Percentiles rank a stretch among this genome's conserved stretches.
Evolutionary conservation across 2,113 vertebrate species (phyloP).

Genomic region (Pelusios castaneus): DNA sequence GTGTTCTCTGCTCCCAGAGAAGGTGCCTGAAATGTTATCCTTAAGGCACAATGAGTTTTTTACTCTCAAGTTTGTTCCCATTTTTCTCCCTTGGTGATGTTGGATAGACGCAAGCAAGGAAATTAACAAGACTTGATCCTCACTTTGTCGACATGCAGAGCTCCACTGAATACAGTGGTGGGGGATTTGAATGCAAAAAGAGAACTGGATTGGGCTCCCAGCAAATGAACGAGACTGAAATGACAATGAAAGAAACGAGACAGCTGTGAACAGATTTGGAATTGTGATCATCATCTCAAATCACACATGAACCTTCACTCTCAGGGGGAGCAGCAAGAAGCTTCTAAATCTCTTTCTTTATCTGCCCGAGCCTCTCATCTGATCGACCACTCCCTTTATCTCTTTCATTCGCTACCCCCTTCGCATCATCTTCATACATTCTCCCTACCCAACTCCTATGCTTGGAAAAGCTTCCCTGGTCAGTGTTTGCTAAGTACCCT

Average conservation of each 20-base stretch:
- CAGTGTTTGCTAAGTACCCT: neutral
- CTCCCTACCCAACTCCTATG: neutral
- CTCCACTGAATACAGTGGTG: fast-evolving
- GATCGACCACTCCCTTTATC: neutral
- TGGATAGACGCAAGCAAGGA: neutral
- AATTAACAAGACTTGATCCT: neutral
- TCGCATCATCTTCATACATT: neutral
- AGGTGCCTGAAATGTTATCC: neutral
- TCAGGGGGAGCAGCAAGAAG: neutral
- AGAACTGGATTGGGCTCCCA: neutral
- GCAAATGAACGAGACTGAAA: neutral
- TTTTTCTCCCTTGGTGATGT: neutral
- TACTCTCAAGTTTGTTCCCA: neutral
- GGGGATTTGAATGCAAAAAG: neutral
- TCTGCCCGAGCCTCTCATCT: neutral
- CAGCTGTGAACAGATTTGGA: neutral
- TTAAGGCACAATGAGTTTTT: fast-evolving
- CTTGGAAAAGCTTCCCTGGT: neutral
- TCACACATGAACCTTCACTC: neutral
- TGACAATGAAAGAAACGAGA: neutral
- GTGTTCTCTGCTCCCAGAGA: neutral
- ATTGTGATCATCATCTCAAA: neutral
- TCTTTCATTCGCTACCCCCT: neutral
- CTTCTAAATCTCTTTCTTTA: neutral
- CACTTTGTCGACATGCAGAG: fast-evolving